phyloP scores from a whole-genome alignment of 2,888 invertebrate species.

The Pherbina coryleti region DNA sequence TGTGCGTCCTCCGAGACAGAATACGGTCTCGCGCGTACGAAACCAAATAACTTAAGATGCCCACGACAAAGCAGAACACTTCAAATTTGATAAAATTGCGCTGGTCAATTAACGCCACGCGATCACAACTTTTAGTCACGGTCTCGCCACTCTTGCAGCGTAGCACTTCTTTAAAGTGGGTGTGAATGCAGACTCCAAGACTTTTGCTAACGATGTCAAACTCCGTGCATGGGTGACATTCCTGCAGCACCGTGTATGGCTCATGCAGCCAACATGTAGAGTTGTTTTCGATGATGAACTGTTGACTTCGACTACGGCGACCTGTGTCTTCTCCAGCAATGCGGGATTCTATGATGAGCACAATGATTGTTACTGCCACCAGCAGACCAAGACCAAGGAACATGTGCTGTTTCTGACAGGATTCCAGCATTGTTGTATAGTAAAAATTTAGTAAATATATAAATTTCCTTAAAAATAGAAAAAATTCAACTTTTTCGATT shows the following conservation, averaged over 20 bases:
- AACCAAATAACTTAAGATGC: constrained; percentile 59
- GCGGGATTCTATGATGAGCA: constrained; percentile 85
- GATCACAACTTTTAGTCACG: constrained; percentile 87
- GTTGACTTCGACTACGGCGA: constrained; percentile 58
- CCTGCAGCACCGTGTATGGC: constrained; percentile 76
- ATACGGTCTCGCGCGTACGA: constrained; percentile 64
- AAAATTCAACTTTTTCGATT: too few species aligned
- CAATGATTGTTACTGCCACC: constrained; percentile 84
- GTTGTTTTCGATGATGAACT: constrained; percentile 81
- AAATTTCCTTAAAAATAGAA: not conserved
- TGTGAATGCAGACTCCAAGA: constrained; percentile 84
- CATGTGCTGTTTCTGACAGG: constrained; percentile 88
- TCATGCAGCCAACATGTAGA: constrained; percentile 83
- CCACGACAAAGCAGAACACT: constrained; percentile 59
- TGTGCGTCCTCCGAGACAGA: constrained; percentile 59
- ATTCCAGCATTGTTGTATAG: constrained; percentile 78
- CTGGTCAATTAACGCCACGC: constrained; percentile 87
- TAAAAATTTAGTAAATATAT: not conserved
- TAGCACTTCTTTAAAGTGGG: constrained; percentile 85
- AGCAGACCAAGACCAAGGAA: constrained; percentile 81
- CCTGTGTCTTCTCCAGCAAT: constrained; percentile 54
- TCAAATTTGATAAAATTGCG: constrained; percentile 74
- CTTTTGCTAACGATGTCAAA: constrained; percentile 87
- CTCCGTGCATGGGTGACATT: constrained; percentile 89
- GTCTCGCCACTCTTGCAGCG: constrained; percentile 85